These are phyloP conservation scores for Chrysolina haemoptera DNA, from an alignment of 2,888 invertebrate genomes.

Conservation along the genomic window DNA sequence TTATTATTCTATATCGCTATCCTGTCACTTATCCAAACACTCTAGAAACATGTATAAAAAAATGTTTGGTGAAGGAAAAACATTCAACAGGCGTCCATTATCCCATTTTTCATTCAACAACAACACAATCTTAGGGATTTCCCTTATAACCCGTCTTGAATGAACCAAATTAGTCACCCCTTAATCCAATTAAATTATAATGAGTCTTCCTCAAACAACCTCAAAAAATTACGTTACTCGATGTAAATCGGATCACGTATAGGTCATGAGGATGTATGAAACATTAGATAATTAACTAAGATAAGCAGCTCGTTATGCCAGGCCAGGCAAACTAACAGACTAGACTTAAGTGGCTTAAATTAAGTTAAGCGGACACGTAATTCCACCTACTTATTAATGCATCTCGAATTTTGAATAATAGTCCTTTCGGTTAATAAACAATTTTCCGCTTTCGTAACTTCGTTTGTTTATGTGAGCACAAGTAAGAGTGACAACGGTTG, in stretches of 20 bases:
- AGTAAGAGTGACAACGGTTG: conserved; percentile 21
- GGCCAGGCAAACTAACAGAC: conserved; percentile 56
- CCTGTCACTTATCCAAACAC: no score
- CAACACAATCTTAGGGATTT: no score
- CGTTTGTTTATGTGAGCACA: conserved; percentile 14
- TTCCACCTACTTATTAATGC: conserved; percentile 44
- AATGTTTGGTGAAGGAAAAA: no score
- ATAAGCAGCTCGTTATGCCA: conserved; percentile 16
- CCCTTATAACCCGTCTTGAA: no score
- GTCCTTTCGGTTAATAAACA: conserved; percentile 12
- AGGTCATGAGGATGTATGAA: conserved; percentile 21
- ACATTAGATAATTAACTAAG: conserved; percentile 22
- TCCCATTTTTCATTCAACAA: no score
- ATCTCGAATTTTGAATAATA: conserved; percentile 28
- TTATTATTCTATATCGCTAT: no score
- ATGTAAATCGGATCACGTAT: conserved; percentile 16
- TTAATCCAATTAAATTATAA: conserved; percentile 7
- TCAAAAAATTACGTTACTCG: conserved; percentile 1
- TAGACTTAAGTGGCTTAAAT: conserved; percentile 51
- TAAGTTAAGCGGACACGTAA: conserved; percentile 51
- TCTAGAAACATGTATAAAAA: no score
- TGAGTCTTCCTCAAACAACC: conserved; percentile 3
- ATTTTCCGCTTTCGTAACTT: conserved; percentile 29
- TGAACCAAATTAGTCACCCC: not conserved
- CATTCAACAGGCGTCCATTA: no score